Conservation (phyloP, 2,888 invertebrate species). For the Habrosyne pyritoides region DNA sequence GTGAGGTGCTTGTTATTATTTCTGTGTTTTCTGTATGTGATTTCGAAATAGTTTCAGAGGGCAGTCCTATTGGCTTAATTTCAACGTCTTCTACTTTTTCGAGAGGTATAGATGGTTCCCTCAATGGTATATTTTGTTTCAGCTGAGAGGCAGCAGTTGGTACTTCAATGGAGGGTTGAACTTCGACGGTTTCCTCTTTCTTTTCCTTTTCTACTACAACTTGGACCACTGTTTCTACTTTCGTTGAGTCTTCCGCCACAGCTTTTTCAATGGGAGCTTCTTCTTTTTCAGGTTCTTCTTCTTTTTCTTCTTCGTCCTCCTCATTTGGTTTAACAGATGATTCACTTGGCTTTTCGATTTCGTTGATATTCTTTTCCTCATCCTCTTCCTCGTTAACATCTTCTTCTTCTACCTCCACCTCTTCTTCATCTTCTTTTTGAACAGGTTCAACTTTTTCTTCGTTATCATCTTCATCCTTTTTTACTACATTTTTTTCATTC, state of each 20-base stretch:
- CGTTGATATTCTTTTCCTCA: conserved; percentile 22
- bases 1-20: conserved; percentile 50
- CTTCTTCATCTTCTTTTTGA: conserved; percentile 16
- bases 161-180: background rate
- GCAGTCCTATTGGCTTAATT: conserved; percentile 73
- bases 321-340: conserved; percentile 15
- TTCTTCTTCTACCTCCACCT: conserved; percentile 1
- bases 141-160: conserved; percentile 21
- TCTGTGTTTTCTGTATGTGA: conserved; percentile 64
- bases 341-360: conserved; percentile 28
- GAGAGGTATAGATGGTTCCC: conserved; percentile 72
- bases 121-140: conserved; percentile 53
- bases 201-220: conserved; percentile 23
- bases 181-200: conserved; percentile 19
- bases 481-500: conserved; percentile 13
- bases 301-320: conserved; percentile 31
- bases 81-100: conserved; percentile 77
- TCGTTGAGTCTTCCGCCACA: conserved; percentile 23
- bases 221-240: conserved; percentile 25
- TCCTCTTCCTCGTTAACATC: conserved; percentile 36
- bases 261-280: conserved; percentile 20
- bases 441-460: conserved; percentile 18
- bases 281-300: conserved; percentile 25
- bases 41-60: conserved; percentile 63
- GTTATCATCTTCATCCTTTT: conserved; percentile 15